These are phyloP conservation scores for Molossus alvarezi DNA, from an alignment of 2,797 vertebrate genomes.

Conservation along the genomic window DNA sequence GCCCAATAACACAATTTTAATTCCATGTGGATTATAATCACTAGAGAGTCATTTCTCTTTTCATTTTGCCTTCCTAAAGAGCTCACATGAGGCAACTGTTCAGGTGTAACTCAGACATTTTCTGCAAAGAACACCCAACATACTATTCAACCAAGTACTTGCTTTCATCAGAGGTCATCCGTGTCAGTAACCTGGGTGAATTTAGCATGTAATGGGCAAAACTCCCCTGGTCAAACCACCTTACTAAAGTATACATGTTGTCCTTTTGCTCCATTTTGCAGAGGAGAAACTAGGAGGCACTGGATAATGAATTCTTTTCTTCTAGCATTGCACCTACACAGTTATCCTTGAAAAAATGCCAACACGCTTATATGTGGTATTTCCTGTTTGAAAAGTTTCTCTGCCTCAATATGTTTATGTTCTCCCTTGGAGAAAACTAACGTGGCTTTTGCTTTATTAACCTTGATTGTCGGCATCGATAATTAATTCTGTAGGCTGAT, in stretches of 20 bases:
- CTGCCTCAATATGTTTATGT: slow-evolving; percentile 55
- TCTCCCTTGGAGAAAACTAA: neutral
- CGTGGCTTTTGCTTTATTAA: slow-evolving; percentile 68
- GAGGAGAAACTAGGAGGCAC: neutral
- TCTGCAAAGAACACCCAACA: neutral
- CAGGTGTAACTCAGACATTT: neutral
- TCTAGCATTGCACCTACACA: neutral
- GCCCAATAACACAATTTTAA: neutral
- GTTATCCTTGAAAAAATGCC: slow-evolving; percentile 56
- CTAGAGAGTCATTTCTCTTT: neutral
- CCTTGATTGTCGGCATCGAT: slow-evolving; percentile 71
- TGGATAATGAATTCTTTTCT: slow-evolving; percentile 45
- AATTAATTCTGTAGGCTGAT: slow-evolving; percentile 77
- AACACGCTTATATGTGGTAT: neutral
- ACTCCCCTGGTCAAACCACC: neutral
- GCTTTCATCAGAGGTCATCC: neutral
- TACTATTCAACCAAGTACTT: neutral
- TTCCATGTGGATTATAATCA: neutral
- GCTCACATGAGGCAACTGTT: neutral
- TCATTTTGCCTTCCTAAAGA: neutral
- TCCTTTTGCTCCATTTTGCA: neutral
- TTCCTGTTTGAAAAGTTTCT: slow-evolving; percentile 58
- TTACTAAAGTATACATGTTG: neutral
- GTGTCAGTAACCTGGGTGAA: neutral
- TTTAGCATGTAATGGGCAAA: neutral